Evolutionary conservation across 2,113 vertebrate genomes (phyloP).

Genomic region (Brachypteracias leptosomus): DNA sequence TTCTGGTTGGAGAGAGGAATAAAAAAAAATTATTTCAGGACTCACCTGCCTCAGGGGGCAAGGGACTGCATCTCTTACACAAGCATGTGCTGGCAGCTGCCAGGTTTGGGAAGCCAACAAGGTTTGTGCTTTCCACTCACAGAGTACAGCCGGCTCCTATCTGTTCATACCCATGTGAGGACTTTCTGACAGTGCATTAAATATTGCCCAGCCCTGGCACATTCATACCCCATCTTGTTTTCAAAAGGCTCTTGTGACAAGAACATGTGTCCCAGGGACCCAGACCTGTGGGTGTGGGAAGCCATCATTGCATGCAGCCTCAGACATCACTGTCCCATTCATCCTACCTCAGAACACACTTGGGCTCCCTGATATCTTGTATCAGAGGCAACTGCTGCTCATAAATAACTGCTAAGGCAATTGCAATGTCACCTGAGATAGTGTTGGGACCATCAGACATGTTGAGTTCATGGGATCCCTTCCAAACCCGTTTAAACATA

Average conservation of each 20-base stretch:
- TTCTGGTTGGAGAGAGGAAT: not conserved
- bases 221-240: not conserved
- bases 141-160: not conserved
- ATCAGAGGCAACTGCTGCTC: not conserved
- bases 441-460: not conserved
- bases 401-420: not conserved
- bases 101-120: not conserved
- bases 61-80: not conserved
- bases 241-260: not conserved
- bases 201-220: not conserved
- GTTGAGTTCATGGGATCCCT: not conserved
- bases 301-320: not conserved
- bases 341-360: not conserved
- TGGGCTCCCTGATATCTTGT: not conserved
- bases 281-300: not conserved
- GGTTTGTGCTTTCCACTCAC: not conserved
- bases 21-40: not conserved
- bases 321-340: not conserved
- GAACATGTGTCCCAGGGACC: not conserved
- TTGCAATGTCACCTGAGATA: not conserved
- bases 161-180: rapidly evolving
- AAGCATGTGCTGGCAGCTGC: not conserved
- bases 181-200: not conserved
- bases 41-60: not conserved
- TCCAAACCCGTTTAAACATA: not conserved